Base-by-base conservation (phyloP, 1,140 invertebrate genomes). In the Drosophila baimaii region DNA sequence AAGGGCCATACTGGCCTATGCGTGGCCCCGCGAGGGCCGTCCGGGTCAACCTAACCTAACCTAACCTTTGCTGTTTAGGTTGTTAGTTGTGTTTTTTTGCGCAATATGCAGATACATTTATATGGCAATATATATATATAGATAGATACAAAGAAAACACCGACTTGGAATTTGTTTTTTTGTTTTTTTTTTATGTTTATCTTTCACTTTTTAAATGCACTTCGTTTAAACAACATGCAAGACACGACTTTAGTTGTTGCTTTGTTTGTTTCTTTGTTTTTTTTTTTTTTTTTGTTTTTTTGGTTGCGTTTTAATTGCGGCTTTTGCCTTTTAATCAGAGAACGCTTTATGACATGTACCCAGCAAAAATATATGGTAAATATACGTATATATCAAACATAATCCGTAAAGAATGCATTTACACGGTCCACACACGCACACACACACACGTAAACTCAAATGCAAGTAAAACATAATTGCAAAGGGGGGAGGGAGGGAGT, bases 311-410 rank as follows among this genome's bases (percentile, higher is more conserved):
- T 71, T 25, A 49, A 78, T 65, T 68, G 63, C 55, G 44, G 55
- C 59, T 62, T 61, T 58, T 64, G 52, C 56, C 21, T 62, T 77
- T 81, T 61, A 71, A 71, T 71, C 69, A 58, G 69, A 77, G 54
- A 79, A 77, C 76, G 70, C 69, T 90, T 90, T 77, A 90, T 90
- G 86, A 90, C 86, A 90, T 90, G 86, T 90, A 90, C 86, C 86
- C 86, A 85, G 79, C 81, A 90, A 80, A 77, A 72, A 73, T 72
- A 77, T 77, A 59, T 71, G 47, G 15, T 54, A 72, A 57, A 69
- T 70, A 51, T 51, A 43, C 70, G 46, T 61, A n/a, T 68, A 81
- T 62, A 70, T 72, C 44, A 44, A 90, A 86, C 51, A 86, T 75
- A 75, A 81, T 84, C 78, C 56, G 63, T 46, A 78, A 70, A 46